Percentiles rank a stretch among this genome's conserved stretches.
Conservation (phyloP, 37 sponge, comb jelly and placozoan species). For the Chondrosia reniformis region DNA sequence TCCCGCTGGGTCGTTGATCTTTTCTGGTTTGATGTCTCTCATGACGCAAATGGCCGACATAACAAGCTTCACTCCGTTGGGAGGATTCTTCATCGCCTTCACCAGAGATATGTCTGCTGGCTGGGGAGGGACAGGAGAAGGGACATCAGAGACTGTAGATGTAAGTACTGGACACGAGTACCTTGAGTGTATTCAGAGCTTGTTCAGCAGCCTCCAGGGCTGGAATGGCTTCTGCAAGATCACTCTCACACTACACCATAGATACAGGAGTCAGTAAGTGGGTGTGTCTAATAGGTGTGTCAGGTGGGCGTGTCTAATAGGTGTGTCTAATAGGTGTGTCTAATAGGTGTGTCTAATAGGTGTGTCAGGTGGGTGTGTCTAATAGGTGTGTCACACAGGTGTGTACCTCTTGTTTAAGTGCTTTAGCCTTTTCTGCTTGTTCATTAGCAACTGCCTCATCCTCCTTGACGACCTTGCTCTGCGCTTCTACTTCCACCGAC, state of each 20-base stretch:
- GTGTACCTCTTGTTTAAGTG: constrained; percentile 90
- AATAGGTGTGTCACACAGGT: too few relatives aligned
- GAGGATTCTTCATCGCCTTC: constrained; percentile 94
- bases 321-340: too few relatives aligned
- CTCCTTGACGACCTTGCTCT: constrained; percentile 78
- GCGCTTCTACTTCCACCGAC: constrained; percentile 83
- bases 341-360: too few relatives aligned
- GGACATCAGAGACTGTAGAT: background rate
- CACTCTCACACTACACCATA: constrained; percentile 82
- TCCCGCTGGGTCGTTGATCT: constrained; percentile 92
- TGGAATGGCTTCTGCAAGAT: constrained; percentile 98
- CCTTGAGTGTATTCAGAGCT: constrained; percentile 95
- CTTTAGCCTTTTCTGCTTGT: constrained; percentile 88
- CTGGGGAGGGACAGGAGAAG: constrained; percentile 13
- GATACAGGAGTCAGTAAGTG: background rate
- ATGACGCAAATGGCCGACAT: constrained; percentile 98
- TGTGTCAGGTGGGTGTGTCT: too few relatives aligned
- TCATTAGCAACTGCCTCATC: constrained; percentile 92
- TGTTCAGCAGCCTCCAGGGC: constrained; percentile 94
- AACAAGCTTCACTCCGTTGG: constrained; percentile 96
- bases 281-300: too few relatives aligned
- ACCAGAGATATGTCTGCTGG: constrained; percentile 97
- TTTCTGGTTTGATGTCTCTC: constrained; percentile 96
- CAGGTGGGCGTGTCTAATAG: too few relatives aligned
- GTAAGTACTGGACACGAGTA: background rate